Percentiles rank a stretch among this genome's conserved stretches.
Conservation (phyloP, 2,113 vertebrate genomes). For the Vulpes ferrilata region DNA sequence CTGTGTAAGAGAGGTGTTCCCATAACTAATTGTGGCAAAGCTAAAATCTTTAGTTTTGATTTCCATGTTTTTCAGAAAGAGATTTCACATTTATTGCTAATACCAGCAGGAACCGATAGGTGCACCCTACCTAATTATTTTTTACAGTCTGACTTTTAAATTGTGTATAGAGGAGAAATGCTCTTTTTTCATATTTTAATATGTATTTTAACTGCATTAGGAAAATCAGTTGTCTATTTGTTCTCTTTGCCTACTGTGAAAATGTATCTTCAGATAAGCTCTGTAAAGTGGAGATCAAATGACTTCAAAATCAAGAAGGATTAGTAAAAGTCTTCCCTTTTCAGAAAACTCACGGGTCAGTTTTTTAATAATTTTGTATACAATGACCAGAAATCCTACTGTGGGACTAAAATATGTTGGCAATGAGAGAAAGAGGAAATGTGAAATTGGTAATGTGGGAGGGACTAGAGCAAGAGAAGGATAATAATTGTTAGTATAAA, state of each 20-base stretch:
- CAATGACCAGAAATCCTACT: neutral
- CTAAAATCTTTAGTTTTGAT: conserved; percentile 9
- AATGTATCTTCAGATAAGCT: conserved; percentile 25
- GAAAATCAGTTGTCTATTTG: neutral
- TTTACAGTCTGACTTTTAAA: conserved; percentile 51
- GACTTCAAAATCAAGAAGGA: conserved; percentile 22
- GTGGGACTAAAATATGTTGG: neutral
- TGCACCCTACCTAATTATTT: neutral
- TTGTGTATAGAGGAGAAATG: neutral
- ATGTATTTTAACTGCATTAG: neutral
- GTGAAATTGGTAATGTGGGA: neutral
- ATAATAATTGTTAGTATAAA: neutral
- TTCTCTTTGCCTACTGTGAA: conserved; percentile 15
- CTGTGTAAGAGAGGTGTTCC: neutral
- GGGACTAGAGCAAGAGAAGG: neutral
- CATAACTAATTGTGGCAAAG: neutral
- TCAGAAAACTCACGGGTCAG: neutral
- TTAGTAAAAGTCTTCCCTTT: neutral
- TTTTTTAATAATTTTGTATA: conserved; percentile 28
- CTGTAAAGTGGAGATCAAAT: conserved; percentile 17
- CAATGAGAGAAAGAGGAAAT: conserved; percentile 15
- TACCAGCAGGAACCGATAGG: neutral
- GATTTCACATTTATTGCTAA: neutral
- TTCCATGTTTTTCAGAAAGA: conserved; percentile 39
- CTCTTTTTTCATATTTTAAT: conserved; percentile 23